Evolutionary conservation across 2,113 vertebrate species (phyloP).

Genomic region (Hypanus sabinus): DNA sequence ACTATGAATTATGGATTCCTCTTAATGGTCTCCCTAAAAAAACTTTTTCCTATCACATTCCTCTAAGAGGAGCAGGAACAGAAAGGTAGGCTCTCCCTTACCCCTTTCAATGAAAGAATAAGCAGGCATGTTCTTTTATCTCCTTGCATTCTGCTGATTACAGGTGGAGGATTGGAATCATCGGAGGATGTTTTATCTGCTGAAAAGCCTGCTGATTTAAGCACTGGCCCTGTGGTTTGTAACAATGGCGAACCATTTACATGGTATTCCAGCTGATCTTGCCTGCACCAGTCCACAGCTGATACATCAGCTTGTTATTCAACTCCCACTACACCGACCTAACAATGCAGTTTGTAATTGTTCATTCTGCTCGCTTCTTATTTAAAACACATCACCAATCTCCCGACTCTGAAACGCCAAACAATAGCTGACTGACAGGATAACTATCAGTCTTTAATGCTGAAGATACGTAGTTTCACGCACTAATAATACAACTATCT

Average conservation of each 20-base stretch:
- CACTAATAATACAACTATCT: not conserved
- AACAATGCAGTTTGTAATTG: slow-evolving; percentile 13
- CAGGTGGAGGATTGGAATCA: not conserved
- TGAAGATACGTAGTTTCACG: not conserved
- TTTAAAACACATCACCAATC: not conserved
- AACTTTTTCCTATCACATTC: not conserved
- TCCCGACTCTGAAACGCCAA: not conserved
- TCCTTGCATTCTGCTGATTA: not conserved
- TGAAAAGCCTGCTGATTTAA: not conserved
- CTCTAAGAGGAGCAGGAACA: not conserved
- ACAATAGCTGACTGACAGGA: slow-evolving; percentile 8
- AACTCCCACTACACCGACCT: not conserved
- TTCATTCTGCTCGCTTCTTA: slow-evolving; percentile 5
- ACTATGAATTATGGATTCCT: no score
- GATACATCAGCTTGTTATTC: slow-evolving; percentile 11
- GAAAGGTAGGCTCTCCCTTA: not conserved
- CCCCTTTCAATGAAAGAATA: not conserved
- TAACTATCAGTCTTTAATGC: not conserved
- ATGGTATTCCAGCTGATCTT: not conserved
- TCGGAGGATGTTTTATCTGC: slow-evolving; percentile 1
- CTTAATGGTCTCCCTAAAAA: not conserved
- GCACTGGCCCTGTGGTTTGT: not conserved
- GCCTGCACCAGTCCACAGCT: not conserved
- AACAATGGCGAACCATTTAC: not conserved
- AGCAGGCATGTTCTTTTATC: not conserved